Evolutionary conservation across 2,797 vertebrate species (phyloP), one percentile per base, ranked within the genome.

Genomic region (Gephyroberyx darwinii): DNA sequence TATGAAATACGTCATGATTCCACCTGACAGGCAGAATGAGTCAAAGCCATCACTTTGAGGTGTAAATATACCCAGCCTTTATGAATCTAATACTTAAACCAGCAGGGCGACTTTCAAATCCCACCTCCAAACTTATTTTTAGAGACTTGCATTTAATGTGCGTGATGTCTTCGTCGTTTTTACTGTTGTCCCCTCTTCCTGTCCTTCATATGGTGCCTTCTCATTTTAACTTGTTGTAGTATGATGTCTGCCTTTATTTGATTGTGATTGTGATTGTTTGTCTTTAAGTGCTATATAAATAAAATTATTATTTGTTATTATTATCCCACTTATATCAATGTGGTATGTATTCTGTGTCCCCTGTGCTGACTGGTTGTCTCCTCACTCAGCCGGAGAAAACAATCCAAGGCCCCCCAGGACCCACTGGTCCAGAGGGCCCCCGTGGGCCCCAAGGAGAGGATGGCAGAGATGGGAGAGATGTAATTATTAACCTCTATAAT

Each of bases 391-490:
- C 94, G n/a, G 94, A 94, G 50, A 94, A 87, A 79, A 87, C 90
- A 31, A 16, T 94, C 64, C 93, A 90, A 75, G 94, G 94, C 1
- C 92, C 93, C 31, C 89, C 92, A 43, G 94, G 94, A 70, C 20
- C 78, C 35, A 61, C 81, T 1, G 94, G 94, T 17, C 84, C 91
- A 35, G 89, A 93, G 67, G 94, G 94, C 22, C 87, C 93, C 47
- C 78, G 87, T 35, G 94, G 94, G 8, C 50, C 88, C 1, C 5
- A 84, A 12, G 94, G 94, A 89, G 93, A 94, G 67, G 88, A 92
- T 1, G 94, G 94, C 75, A 90, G 92, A 80, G 93, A 94, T 53
- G 94, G 94, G 71, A 89, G 91, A 91, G 94, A 95, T 83, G 94
- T 94, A 88, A 89, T 90, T 69, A 16, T 76, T 71, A n/a, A 26